These are phyloP conservation scores for Falcunculus frontatus DNA, from an alignment of 2,113 vertebrate genomes.

Conservation along the genomic window DNA sequence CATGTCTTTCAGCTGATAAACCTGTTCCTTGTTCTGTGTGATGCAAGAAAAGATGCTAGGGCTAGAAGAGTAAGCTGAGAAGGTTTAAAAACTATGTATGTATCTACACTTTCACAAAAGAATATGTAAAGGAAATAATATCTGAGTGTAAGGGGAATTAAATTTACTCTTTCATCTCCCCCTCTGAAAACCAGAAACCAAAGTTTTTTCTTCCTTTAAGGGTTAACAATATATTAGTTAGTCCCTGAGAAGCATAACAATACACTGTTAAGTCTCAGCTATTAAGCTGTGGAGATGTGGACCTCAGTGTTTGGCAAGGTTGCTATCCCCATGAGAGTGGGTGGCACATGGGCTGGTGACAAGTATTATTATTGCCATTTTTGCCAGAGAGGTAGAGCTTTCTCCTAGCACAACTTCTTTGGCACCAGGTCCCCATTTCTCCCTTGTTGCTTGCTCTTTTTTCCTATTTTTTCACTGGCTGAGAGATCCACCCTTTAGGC, in stretches of 20 bases:
- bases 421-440: not conserved
- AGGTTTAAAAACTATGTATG: not conserved
- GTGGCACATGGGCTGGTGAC: not conserved
- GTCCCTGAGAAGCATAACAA: not conserved
- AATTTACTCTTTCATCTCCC: not conserved
- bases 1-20: not conserved
- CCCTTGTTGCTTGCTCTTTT: not conserved
- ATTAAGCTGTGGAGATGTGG: not conserved
- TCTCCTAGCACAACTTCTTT: not conserved
- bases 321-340: not conserved
- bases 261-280: not conserved
- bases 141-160: not conserved
- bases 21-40: not conserved
- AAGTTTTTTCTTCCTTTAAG: not conserved
- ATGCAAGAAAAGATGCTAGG: not conserved
- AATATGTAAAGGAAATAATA: not conserved
- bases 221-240: not conserved
- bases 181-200: not conserved
- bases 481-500: not conserved
- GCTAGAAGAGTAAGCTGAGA: not conserved
- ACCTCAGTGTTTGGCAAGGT: not conserved
- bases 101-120: not conserved
- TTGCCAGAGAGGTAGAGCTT: not conserved
- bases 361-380: not conserved
- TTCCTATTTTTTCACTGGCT: not conserved